Conservation (phyloP, 2,888 invertebrate genomes). For the Microplitis manilae region DNA sequence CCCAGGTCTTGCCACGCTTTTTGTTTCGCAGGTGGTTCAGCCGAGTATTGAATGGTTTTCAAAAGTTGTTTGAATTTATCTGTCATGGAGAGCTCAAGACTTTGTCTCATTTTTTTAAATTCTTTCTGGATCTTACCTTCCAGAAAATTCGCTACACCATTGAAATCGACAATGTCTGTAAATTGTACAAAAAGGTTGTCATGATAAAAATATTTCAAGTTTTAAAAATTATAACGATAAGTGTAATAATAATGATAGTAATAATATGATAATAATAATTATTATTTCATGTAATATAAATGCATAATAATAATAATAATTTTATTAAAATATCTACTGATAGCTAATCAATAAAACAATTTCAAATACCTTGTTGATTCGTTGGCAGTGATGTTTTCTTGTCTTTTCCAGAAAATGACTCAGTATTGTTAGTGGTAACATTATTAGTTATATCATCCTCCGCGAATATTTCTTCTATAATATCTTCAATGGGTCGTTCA, state of each 20-base stretch:
- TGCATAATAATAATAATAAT: neutral
- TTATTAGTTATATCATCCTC: neutral
- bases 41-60: slow-evolving; percentile 20
- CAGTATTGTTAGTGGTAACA: neutral
- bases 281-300: neutral
- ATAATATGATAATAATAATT: neutral
- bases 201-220: slow-evolving; percentile 3
- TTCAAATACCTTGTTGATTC: neutral
- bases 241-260: neutral
- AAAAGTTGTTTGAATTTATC: slow-evolving; percentile 3
- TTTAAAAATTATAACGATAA: slow-evolving; percentile 6
- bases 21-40: neutral
- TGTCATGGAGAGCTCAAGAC: neutral
- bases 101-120: slow-evolving; percentile 9
- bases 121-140: neutral
- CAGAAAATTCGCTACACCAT: slow-evolving; percentile 10
- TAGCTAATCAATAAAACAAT: slow-evolving; percentile 13
- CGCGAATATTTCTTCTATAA: neutral
- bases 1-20: slow-evolving; percentile 11
- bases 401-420: neutral
- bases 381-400: slow-evolving; percentile 1
- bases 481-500: slow-evolving; percentile 6
- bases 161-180: slow-evolving; percentile 13
- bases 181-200: slow-evolving; percentile 2
- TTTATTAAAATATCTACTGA: neutral